Evolutionary conservation across 2,797 vertebrate genomes (phyloP).

Genomic region (Molossus molossus): DNA sequence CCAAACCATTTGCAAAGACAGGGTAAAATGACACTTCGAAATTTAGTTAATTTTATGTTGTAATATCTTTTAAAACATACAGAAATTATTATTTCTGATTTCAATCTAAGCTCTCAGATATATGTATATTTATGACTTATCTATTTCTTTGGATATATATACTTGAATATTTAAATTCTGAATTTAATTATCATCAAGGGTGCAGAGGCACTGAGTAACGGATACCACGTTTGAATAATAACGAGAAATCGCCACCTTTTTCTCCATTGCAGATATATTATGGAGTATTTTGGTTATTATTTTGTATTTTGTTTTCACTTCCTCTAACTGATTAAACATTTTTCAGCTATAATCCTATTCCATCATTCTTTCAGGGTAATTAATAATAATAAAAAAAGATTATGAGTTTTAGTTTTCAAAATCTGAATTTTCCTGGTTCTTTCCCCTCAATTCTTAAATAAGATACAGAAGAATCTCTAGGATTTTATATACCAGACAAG

Average conservation of each 20-base stretch:
- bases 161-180: slow-evolving; percentile 17
- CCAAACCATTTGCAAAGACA: not conserved
- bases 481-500: slow-evolving; percentile 23
- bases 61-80: slow-evolving; percentile 31
- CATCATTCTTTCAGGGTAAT: not conserved
- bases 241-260: not conserved
- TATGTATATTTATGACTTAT: not conserved
- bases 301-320: slow-evolving; percentile 35
- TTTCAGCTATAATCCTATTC: not conserved
- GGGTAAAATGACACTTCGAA: slow-evolving; percentile 34
- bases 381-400: not conserved
- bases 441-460: slow-evolving; percentile 7
- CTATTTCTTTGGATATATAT: not conserved
- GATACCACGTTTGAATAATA: not conserved
- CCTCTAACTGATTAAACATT: not conserved
- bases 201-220: not conserved
- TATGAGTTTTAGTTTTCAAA: slow-evolving; percentile 41
- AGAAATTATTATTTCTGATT: slow-evolving; percentile 41
- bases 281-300: not conserved
- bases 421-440: not conserved
- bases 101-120: not conserved
- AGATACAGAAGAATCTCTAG: slow-evolving; percentile 13
- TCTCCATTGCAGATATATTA: not conserved
- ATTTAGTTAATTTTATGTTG: slow-evolving; percentile 41
- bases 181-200: not conserved